phyloP scores from a whole-genome alignment of 2,797 vertebrate species.

The Amazonetta brasiliensis region DNA sequence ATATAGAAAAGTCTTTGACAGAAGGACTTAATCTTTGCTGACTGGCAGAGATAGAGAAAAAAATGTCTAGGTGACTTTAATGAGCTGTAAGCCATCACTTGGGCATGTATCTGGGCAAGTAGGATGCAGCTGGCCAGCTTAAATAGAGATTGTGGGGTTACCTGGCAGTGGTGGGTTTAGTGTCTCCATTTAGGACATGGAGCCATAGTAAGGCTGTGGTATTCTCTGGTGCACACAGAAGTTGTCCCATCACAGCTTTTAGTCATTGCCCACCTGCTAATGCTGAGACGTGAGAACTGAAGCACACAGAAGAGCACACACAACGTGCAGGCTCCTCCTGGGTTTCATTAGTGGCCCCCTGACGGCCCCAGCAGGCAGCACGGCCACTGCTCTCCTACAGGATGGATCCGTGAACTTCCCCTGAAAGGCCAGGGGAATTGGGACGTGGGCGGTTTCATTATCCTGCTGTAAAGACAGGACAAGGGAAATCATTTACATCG shows the following conservation, averaged over 20 bases:
- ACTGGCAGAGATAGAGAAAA: background rate
- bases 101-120: background rate
- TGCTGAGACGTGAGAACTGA: background rate
- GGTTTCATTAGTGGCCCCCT: background rate
- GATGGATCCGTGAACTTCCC: background rate
- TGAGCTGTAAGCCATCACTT: background rate
- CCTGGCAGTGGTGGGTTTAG: background rate
- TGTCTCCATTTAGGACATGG: background rate
- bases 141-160: background rate
- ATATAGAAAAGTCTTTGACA: background rate
- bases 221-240: background rate
- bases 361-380: background rate
- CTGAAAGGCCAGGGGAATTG: background rate
- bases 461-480: background rate
- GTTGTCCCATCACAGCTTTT: background rate
- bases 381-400: background rate
- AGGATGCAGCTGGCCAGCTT: background rate
- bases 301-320: background rate
- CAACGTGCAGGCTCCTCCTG: background rate
- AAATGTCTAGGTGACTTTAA: background rate
- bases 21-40: background rate
- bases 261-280: background rate
- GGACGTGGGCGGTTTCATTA: background rate
- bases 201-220: background rate
- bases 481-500: constrained; percentile 15